A percentile compares a stretch with the other conserved stretches of the same genome.
These are phyloP conservation scores for Hippoglossus hippoglossus DNA, from an alignment of 2,797 vertebrate species.

Conservation along the genomic window DNA sequence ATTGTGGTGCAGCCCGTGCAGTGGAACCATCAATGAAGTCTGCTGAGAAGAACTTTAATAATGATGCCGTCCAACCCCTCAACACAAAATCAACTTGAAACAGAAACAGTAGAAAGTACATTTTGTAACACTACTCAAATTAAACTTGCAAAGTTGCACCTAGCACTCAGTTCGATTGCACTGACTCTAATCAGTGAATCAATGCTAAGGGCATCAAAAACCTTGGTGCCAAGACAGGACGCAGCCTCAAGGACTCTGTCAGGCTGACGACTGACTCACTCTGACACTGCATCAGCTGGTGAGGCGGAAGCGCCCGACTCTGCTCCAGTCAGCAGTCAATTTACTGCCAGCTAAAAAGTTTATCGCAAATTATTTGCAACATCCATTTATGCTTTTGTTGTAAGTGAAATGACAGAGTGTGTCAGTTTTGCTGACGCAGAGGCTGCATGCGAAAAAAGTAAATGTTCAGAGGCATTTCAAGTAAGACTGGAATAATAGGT, in stretches of 20 bases:
- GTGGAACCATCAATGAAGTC: conserved; percentile 52
- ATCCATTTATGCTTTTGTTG: conserved; percentile 10
- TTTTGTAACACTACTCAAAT: no score
- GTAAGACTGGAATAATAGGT: not conserved
- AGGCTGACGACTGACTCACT: conserved; percentile 45
- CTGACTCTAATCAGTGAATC: conserved; percentile 5
- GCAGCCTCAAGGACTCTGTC: conserved; percentile 38
- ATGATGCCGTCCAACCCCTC: conserved; percentile 25
- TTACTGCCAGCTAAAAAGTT: not conserved
- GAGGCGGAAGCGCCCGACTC: conserved; percentile 33
- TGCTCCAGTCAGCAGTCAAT: not conserved
- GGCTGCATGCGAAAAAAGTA: no score
- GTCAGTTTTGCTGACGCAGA: not conserved
- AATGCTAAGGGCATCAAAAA: conserved; percentile 23
- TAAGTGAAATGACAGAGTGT: not conserved
- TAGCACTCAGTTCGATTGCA: not conserved
- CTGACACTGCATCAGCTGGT: conserved; percentile 38
- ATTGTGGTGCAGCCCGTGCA: conserved; percentile 47
- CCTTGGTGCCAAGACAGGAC: conserved; percentile 15
- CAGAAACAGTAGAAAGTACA: not conserved
- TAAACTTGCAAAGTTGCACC: conserved; percentile 1
- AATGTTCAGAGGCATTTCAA: not conserved
- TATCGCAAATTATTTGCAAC: conserved; percentile 4
- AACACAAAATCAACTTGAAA: not conserved
- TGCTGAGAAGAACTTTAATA: conserved; percentile 46